Base-by-base conservation (phyloP, 2,113 vertebrate species). In the Dinomys branickii region DNA sequence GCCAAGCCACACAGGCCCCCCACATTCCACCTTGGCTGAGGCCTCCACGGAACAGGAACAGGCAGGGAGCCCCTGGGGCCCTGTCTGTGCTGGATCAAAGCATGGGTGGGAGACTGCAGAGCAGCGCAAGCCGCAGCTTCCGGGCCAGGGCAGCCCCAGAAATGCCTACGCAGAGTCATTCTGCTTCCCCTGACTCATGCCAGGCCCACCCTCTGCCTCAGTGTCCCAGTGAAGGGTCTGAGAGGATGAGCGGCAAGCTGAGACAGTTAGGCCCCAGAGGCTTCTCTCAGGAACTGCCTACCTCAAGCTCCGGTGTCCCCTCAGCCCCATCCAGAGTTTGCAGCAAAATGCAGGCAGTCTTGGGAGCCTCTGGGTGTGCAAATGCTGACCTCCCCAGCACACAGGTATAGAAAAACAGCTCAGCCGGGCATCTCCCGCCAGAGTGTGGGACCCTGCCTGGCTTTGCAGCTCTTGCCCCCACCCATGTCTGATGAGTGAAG, bases 11-110 rank as follows among this genome's bases (percentile, higher is more conserved):
- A 1, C 54, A 52, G 92, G 95, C 97, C 95, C 96, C 96, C 95
- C 97, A 97, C 95, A 95, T 95, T 97, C 82, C 20, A 14, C 19
- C 73, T 95, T 98, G 97, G 97, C 96, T 93, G 71, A 86, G 94
- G 20, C 85, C 92, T 97, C 0, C 16, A 13, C 7, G 14, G 26
- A 78, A 96, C 95, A 96, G 96, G 96, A 96, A 97, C 33, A 97
- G 96, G 88, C 96, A 96, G 52, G 75, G 95, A 94, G 85, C 87
- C 90, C 93, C 90, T 20, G 16, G 19, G 95, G 94, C 96, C 95
- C 95, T 90, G 98, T 96, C 97, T 97, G 92, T 2, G 0, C 87
- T 0, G 2, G 90, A 97, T 97, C 92, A 97, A 97, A 98, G 96
- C 6, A 0, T 4, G 0, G 67, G 84, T 35, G 69, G 84, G 77